Percentiles rank a stretch among this genome's conserved stretches.
These are phyloP conservation scores for Conopomorpha cramerella DNA, from an alignment of 1,140 invertebrate species.

Conservation along the genomic window DNA sequence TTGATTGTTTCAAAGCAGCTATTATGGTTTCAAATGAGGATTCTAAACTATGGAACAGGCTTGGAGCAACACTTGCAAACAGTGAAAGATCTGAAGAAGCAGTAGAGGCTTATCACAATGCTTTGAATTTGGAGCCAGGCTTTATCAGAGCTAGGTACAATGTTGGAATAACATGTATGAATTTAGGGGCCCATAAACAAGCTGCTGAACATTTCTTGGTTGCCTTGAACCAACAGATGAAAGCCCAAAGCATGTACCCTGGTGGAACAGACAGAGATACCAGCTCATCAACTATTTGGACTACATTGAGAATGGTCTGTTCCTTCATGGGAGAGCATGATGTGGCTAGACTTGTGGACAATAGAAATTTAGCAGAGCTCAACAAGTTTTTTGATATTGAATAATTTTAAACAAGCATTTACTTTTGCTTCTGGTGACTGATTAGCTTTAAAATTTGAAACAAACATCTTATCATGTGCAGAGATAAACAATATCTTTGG, in stretches of 20 bases:
- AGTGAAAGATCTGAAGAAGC: conserved; percentile 93
- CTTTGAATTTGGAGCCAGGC: conserved; percentile 89
- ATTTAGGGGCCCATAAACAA: conserved; percentile 92
- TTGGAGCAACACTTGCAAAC: conserved; percentile 97
- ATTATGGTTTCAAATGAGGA: conserved; percentile 83
- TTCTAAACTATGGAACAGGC: conserved; percentile 94
- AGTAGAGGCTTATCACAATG: conserved; percentile 92
- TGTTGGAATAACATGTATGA: conserved; percentile 96
- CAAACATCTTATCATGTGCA: too few species aligned
- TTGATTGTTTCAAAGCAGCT: conserved; percentile 93
- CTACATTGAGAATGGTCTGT: conserved; percentile 87
- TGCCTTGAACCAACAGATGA: conserved; percentile 90
- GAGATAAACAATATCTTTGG: too few species aligned
- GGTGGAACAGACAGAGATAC: conserved; percentile 41
- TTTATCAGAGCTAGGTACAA: conserved; percentile 97
- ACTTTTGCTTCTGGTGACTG: too few species aligned
- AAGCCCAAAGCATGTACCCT: conserved; percentile 64
- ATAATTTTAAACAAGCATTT: too few species aligned
- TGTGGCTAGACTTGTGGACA: conserved; percentile 76
- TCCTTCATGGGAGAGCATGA: conserved; percentile 85
- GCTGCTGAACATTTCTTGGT: conserved; percentile 94
- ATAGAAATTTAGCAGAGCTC: conserved; percentile 67
- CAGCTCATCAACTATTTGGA: conserved; percentile 94
- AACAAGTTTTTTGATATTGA: conserved; percentile 69
- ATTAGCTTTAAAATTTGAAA: too few species aligned